Evolutionary conservation across 2,888 invertebrate genomes (phyloP), one percentile per base, ranked within the genome.

Genomic region (Mechanitis messenoides): DNA sequence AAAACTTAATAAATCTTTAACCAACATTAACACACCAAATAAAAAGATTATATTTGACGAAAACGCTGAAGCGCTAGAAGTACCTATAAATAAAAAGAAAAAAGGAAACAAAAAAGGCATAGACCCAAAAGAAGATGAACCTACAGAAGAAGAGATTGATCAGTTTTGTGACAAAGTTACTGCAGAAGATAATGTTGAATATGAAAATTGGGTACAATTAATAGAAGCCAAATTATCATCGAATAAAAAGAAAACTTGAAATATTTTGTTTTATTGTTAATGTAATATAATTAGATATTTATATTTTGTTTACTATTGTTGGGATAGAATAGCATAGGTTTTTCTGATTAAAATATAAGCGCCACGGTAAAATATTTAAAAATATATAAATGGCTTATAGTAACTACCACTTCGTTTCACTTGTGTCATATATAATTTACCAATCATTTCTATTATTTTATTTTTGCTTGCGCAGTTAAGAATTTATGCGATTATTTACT

Each of bases 131-230:
- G 86, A 88, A 69, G 79, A 78, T 57, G 74, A 78, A 62, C 71
- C 86, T 1, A 83, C 77, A 67, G 88, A 90, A 63, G 88, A 86
- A 72, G 90, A 90, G 63, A 90, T 90, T 56, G 87, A 90, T 68
- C 77, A 78, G 59, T 90, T 85, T 73, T 87, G 87, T 72, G 84
- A 87, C 65, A 87, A 85, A 66, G 61, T 90, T 66, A 75, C 77
- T 45, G 85, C 85, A 55, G 83, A 85, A 72, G 86, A 87, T 69
- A 88, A 90, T 70, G 71, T 74, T 60, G 83, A 85, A 60, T 90
- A 79, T 71, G 86, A 88, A 71, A 77, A 76, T 61, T 90, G 90
- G 90, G 79, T 90, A 33, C 75, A 84, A 71, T 76, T 86, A 70
- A 77, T 90, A 70, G 90, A 90, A 78, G 80, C 76, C 47, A 85